Conservation (phyloP, 2,888 invertebrate genomes). For the Syrphus vitripennis region DNA sequence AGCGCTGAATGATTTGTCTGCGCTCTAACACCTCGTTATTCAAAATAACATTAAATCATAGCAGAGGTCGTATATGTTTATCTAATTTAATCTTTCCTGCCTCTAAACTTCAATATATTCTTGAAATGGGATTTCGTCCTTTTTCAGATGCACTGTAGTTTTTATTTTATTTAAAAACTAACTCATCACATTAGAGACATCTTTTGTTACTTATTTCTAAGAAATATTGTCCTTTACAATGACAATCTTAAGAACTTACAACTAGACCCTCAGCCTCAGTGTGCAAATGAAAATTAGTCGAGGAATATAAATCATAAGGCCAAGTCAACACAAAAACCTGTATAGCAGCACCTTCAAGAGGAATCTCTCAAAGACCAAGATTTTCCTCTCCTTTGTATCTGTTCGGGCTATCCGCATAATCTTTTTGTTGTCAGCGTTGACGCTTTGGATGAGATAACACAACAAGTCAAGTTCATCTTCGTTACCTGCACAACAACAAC, state of each 20-base stretch:
- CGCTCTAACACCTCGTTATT: too few species aligned
- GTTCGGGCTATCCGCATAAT: constrained; percentile 1
- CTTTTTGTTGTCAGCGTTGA: background rate
- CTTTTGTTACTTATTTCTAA: background rate
- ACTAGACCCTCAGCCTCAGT: background rate
- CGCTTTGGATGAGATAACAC: background rate
- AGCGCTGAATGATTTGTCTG: too few species aligned
- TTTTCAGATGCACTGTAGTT: too few species aligned
- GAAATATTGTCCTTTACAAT: background rate
- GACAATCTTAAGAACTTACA: background rate
- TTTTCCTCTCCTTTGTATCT: background rate
- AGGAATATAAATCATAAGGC: background rate
- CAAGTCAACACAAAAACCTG: constrained; percentile 6
- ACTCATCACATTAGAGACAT: background rate
- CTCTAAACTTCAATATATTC: too few species aligned
- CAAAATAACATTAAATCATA: too few species aligned
- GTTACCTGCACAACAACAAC: background rate
- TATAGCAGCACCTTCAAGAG: background rate
- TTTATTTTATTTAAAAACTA: background rate
- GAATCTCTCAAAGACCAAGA: background rate
- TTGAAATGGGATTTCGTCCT: too few species aligned
- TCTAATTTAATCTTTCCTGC: too few species aligned
- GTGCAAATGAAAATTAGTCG: background rate
- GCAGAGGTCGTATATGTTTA: too few species aligned
- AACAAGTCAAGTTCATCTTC: constrained; percentile 6